Evolutionary conservation across 1,140 invertebrate species (phyloP).

Genomic region (Globodera ellingtonae): DNA sequence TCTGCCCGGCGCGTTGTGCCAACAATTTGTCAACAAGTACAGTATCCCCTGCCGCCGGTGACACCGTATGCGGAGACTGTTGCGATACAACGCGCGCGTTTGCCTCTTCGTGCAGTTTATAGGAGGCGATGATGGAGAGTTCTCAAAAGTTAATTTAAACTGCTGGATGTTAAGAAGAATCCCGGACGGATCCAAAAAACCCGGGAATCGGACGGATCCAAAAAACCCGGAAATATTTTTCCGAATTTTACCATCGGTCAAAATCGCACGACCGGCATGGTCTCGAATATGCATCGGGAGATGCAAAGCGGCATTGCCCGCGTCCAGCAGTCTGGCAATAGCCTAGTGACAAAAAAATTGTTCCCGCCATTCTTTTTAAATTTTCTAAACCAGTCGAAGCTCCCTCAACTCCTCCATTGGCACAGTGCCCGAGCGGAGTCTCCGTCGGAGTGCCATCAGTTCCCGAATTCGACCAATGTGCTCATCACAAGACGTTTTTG

Average conservation of each 20-base stretch:
- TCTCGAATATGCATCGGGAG: conserved; percentile 55
- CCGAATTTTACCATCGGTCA: conserved; percentile 15
- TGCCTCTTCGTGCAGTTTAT: conserved; percentile 43
- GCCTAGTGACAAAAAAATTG: conserved; percentile 8
- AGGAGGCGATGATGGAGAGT: conserved; percentile 44
- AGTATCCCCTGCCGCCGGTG: not conserved
- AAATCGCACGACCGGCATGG: conserved; percentile 37
- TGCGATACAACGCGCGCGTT: conserved; percentile 11
- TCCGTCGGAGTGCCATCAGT: conserved; percentile 43
- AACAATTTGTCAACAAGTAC: conserved; percentile 5
- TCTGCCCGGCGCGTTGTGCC: not conserved
- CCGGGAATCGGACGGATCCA: too few relatives aligned
- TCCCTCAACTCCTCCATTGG: conserved; percentile 50
- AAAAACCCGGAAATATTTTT: too few relatives aligned
- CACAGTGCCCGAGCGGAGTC: conserved; percentile 51
- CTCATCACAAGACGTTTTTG: not conserved
- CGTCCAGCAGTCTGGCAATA: conserved; percentile 45
- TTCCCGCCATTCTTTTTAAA: not conserved
- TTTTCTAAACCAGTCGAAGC: conserved; percentile 30
- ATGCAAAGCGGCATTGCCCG: conserved; percentile 45
- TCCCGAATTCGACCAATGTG: conserved; percentile 41
- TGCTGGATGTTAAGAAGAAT: not conserved
- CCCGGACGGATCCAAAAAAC: too few relatives aligned
- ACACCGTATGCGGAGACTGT: not conserved
- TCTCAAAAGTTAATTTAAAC: conserved; percentile 16